Conservation (phyloP, 2,113 vertebrate species). For the Isurus oxyrinchus region DNA sequence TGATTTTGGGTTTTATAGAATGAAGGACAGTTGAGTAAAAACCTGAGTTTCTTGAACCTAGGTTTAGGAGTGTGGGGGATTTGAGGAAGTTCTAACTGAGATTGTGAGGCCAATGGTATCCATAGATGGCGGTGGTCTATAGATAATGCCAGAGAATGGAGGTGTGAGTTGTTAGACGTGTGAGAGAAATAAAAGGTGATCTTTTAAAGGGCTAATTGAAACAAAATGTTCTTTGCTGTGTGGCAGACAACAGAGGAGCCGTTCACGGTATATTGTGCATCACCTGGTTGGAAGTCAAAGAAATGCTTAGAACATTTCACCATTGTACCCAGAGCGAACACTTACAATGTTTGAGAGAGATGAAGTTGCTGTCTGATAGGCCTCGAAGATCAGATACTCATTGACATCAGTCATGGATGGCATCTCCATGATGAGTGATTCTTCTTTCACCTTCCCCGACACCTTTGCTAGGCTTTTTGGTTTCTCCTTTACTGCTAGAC, state of each 20-base stretch:
- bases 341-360: constrained; percentile 67
- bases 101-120: background rate
- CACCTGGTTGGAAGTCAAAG: background rate
- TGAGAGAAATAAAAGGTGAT: background rate
- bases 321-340: background rate
- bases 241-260: background rate
- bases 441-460: constrained; percentile 42
- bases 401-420: constrained; percentile 39
- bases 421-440: constrained; percentile 40
- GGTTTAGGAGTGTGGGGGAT: background rate
- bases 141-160: background rate
- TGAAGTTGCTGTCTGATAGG: constrained; percentile 56
- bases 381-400: constrained; percentile 58
- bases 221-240: background rate
- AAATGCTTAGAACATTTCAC: background rate
- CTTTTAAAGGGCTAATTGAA: background rate
- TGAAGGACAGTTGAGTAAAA: too few species aligned
- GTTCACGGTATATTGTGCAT: too few species aligned
- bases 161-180: background rate
- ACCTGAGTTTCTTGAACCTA: too few species aligned
- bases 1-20: too few species aligned
- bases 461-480: constrained; percentile 39
- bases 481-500: constrained; percentile 40
- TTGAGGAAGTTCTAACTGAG: background rate
- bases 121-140: background rate